Conservation (phyloP, 2,113 vertebrate genomes). For the Oceanodroma tethys region DNA sequence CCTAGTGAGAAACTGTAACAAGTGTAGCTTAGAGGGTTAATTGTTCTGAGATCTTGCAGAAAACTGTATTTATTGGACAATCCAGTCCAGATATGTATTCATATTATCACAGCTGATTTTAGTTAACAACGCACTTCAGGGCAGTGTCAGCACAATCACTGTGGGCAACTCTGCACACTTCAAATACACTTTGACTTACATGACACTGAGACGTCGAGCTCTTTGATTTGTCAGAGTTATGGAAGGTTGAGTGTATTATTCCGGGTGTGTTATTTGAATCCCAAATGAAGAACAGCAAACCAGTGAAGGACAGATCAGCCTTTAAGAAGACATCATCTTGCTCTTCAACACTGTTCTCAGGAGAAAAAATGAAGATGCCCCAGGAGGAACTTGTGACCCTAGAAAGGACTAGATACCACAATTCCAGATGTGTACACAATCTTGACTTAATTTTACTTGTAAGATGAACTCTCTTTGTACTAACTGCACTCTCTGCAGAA, state of each 20-base stretch:
- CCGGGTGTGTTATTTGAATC: not conserved
- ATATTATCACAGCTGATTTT: not conserved
- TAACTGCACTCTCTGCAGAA: not conserved
- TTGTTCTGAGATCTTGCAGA: not conserved
- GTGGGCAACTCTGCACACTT: not conserved
- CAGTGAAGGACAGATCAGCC: not conserved
- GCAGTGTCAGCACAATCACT: not conserved
- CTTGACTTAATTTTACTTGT: not conserved
- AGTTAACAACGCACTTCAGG: not conserved
- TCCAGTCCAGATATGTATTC: not conserved
- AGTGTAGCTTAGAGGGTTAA: not conserved
- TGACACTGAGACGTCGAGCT: rapidly evolving
- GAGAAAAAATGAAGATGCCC: not conserved
- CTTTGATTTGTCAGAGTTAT: not conserved
- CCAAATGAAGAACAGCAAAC: not conserved
- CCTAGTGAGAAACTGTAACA: not conserved
- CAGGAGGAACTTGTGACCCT: not conserved
- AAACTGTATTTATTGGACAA: not conserved
- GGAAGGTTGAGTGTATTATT: not conserved
- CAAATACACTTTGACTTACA: not conserved
- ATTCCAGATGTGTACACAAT: not conserved
- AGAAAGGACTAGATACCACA: not conserved
- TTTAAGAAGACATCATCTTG: not conserved
- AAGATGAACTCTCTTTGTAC: not conserved
- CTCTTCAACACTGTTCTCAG: not conserved